phyloP scores from a whole-genome alignment of 2,888 invertebrate species.

The Colostygia pectinataria region DNA sequence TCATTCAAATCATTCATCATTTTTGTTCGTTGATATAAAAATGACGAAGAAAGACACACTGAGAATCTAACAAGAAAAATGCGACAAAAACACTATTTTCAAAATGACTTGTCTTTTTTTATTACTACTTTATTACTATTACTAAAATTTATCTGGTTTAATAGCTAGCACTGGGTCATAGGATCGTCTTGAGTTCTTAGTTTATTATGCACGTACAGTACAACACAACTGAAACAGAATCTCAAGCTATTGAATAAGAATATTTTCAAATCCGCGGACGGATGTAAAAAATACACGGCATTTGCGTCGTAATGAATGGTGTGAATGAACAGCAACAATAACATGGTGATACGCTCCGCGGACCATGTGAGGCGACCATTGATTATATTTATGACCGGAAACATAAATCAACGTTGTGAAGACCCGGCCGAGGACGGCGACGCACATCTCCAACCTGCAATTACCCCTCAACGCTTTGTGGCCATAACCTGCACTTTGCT shows the following conservation, averaged over 20 bases:
- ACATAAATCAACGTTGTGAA: constrained; percentile 72
- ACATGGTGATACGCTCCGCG: constrained; percentile 44
- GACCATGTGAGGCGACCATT: constrained; percentile 66
- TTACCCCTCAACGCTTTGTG: constrained; percentile 30
- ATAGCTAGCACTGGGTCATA: too few relatives aligned
- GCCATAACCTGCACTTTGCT: constrained; percentile 27
- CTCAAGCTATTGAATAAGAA: constrained; percentile 7
- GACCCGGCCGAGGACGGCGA: constrained; percentile 47
- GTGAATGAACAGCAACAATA: constrained; percentile 65
- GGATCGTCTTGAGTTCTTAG: too few relatives aligned
- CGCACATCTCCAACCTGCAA: constrained; percentile 34
- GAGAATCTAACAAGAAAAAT: too few relatives aligned
- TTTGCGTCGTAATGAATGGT: constrained; percentile 52
- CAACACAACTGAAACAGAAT: too few relatives aligned
- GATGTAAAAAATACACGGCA: constrained; percentile 40
- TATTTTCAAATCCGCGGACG: constrained; percentile 28
- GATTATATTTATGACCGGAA: constrained; percentile 75
- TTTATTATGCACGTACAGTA: too few relatives aligned
- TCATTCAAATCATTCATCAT: too few relatives aligned
- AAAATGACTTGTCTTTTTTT: too few relatives aligned
- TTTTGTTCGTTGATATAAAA: too few relatives aligned
- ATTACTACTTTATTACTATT: too few relatives aligned
- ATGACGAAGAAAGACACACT: too few relatives aligned
- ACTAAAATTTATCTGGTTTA: too few relatives aligned
- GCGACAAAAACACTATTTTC: too few relatives aligned